phyloP scores from a whole-genome alignment of 2,113 vertebrate genomes.

The Rhynchomys soricoides region DNA sequence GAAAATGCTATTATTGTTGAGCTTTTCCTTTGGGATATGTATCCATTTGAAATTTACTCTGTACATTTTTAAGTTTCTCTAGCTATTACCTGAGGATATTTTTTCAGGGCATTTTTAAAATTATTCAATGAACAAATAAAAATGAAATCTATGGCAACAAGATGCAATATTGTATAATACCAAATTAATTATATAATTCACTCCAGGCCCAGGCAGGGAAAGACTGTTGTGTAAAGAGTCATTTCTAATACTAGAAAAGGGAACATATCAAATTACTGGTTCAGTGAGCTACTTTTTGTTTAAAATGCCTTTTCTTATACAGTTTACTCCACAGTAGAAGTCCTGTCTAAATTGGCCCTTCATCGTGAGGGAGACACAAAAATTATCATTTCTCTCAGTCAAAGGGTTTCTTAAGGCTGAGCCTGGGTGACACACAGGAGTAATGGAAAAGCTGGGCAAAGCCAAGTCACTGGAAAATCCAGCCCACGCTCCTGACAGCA shows the following conservation, averaged over 20 bases:
- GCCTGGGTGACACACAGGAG: constrained; percentile 53
- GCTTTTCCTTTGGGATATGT: background rate
- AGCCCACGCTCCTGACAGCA: constrained; percentile 80
- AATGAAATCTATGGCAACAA: constrained; percentile 70
- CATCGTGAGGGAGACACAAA: background rate
- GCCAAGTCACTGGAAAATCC: constrained; percentile 78
- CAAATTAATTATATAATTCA: constrained; percentile 69
- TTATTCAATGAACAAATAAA: constrained; percentile 76
- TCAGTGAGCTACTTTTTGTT: constrained; percentile 58
- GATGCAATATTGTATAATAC: constrained; percentile 57
- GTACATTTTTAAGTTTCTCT: constrained; percentile 31
- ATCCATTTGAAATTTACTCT: constrained; percentile 54
- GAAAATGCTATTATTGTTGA: constrained; percentile 13
- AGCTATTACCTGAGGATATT: constrained; percentile 52
- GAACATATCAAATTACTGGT: constrained; percentile 63
- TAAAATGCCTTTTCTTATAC: background rate
- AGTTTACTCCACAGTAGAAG: constrained; percentile 36
- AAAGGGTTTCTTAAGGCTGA: constrained; percentile 60
- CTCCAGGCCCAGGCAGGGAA: constrained; percentile 43
- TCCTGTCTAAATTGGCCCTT: constrained; percentile 33
- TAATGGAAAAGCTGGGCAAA: constrained; percentile 67
- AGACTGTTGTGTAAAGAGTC: constrained; percentile 31
- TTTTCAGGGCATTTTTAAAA: constrained; percentile 65
- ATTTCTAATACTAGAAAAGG: constrained; percentile 56
- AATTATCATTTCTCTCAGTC: constrained; percentile 51